Evolutionary conservation across 2,113 vertebrate genomes (phyloP).

Genomic region (Apus apus): DNA sequence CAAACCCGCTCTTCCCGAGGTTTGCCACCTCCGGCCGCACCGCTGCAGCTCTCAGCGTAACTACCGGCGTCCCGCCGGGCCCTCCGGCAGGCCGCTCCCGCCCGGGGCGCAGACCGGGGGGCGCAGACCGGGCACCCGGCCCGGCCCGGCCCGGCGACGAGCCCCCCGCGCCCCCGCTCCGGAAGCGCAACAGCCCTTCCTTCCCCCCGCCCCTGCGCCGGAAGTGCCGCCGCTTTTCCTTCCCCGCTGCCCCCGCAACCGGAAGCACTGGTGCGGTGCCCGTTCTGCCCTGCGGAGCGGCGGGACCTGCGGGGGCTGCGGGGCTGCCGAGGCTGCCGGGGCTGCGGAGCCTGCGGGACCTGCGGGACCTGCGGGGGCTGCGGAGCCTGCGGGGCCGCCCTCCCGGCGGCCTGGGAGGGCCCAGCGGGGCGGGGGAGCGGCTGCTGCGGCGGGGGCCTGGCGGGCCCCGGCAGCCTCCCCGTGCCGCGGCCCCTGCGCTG

Average conservation of each 20-base stretch:
- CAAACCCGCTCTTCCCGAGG: rapidly evolving
- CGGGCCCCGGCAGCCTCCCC: neutral
- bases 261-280: rapidly evolving
- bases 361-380: no score
- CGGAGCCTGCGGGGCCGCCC: no score
- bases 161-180: no score
- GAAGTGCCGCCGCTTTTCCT: neutral
- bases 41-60: rapidly evolving
- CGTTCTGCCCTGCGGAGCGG: neutral
- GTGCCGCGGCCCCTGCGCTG: neutral
- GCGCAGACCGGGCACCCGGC: no score
- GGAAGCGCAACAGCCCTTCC: neutral
- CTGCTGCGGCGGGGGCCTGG: neutral
- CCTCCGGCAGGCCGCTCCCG: no score
- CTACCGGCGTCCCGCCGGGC: rapidly evolving
- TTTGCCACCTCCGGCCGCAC: neutral
- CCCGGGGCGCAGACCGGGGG: no score
- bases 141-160: no score
- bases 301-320: no score
- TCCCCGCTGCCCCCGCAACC: neutral
- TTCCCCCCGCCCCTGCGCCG: neutral
- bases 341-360: no score
- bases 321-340: no score
- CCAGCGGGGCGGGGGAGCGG: neutral
- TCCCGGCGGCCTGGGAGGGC: neutral